phyloP scores from a whole-genome alignment of 2,797 vertebrate genomes.

The Rhynchonycteris naso region DNA sequence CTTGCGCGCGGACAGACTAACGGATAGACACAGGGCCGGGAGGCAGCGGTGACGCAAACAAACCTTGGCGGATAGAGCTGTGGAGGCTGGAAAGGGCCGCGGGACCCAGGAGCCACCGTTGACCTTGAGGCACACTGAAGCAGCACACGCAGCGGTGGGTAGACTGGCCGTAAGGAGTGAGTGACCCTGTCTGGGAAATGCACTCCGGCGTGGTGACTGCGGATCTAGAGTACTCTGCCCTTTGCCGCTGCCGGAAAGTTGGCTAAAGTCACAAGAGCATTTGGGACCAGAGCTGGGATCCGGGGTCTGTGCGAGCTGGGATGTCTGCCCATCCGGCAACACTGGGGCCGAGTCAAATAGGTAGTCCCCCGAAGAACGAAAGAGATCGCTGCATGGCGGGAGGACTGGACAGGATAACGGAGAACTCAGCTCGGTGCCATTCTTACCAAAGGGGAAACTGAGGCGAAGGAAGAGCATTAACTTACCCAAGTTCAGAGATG shows the following conservation, averaged over 20 bases:
- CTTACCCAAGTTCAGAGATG: not conserved
- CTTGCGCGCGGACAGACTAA: not conserved
- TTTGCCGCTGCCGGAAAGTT: not conserved
- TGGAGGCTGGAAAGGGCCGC: not conserved
- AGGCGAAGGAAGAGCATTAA: not conserved
- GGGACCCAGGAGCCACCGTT: not conserved
- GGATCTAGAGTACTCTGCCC: not conserved
- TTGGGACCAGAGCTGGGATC: not conserved
- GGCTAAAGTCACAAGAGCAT: not conserved
- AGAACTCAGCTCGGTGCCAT: not conserved
- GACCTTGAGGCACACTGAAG: not conserved
- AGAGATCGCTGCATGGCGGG: not conserved
- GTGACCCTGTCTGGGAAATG: not conserved
- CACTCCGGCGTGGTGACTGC: not conserved
- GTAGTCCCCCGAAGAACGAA: not conserved
- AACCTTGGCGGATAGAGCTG: not conserved
- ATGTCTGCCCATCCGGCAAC: not conserved
- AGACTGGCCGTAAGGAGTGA: not conserved
- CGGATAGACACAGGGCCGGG: fast-evolving
- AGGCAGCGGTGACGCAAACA: not conserved
- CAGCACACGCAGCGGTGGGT: not conserved
- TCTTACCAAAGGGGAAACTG: constrained; percentile 49
- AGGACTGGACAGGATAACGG: fast-evolving
- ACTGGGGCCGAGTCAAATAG: not conserved
- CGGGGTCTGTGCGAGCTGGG: not conserved